phyloP scores from a whole-genome alignment of 2,888 invertebrate genomes.

The Nemotelus nigrinus region DNA sequence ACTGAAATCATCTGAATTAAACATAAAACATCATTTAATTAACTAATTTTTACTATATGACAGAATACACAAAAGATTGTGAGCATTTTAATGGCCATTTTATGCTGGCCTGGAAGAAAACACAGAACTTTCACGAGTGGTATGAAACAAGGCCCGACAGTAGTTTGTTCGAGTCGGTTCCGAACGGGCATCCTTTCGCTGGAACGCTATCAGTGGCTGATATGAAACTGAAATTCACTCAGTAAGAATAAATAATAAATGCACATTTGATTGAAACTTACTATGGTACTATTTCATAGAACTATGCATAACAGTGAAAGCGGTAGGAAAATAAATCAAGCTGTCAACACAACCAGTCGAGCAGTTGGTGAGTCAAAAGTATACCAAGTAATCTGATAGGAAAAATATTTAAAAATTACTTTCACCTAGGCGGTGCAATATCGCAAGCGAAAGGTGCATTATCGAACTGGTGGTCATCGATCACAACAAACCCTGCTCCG shows the following conservation, averaged over 20 bases:
- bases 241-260: constrained; percentile 71
- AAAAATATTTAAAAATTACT: constrained; percentile 52
- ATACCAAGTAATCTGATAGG: no score
- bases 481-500: constrained; percentile 68
- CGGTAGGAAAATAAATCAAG: constrained; percentile 91
- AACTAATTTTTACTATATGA: constrained; percentile 52
- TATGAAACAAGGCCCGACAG: constrained; percentile 71
- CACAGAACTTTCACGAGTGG: constrained; percentile 92
- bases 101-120: constrained; percentile 84
- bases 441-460: constrained; percentile 90
- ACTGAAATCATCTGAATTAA: background rate
- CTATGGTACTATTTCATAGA: constrained; percentile 65
- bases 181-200: constrained; percentile 90
- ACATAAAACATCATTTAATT: background rate
- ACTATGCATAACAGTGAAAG: constrained; percentile 95
- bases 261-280: background rate
- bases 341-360: constrained; percentile 89
- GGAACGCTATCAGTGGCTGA: constrained; percentile 94
- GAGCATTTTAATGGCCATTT: constrained; percentile 91
- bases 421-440: constrained; percentile 77
- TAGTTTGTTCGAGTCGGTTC: constrained; percentile 74
- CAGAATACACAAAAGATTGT: constrained; percentile 80
- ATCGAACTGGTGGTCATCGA: constrained; percentile 85
- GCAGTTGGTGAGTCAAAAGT: constrained; percentile 73
- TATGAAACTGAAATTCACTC: constrained; percentile 90